Conservation (phyloP, 2,888 invertebrate genomes). For the Lepas anatifera region DNA sequence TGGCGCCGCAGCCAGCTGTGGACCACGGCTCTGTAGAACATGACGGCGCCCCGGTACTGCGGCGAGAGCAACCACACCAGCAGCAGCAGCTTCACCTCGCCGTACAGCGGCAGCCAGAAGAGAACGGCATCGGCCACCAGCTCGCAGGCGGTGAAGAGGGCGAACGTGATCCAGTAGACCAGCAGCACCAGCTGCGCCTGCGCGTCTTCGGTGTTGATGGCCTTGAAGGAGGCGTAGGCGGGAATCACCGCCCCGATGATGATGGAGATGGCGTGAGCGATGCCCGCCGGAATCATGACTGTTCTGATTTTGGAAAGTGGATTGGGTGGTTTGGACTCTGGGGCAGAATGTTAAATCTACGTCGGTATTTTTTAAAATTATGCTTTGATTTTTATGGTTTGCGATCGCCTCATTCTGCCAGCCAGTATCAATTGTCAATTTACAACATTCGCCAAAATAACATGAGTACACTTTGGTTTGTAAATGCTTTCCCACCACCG, state of each 20-base stretch:
- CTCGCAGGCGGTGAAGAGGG: neutral
- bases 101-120: slow-evolving; percentile 6
- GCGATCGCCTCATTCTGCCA: no score
- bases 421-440: no score
- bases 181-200: neutral
- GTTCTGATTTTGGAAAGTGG: no score
- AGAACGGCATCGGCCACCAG: neutral
- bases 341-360: no score
- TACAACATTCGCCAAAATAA: no score
- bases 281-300: slow-evolving; percentile 1
- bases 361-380: no score
- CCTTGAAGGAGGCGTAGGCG: neutral
- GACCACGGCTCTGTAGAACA: neutral
- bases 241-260: neutral
- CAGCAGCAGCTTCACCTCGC: neutral
- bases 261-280: neutral
- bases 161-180: neutral
- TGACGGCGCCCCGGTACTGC: neutral
- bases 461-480: no score
- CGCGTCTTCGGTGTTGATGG: neutral
- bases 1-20: neutral
- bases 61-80: slow-evolving; percentile 1
- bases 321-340: no score
- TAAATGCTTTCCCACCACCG: no score
- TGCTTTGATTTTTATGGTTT: no score